These are phyloP conservation scores for Piprites chloris DNA, from an alignment of 2,113 vertebrate genomes.

Conservation along the genomic window DNA sequence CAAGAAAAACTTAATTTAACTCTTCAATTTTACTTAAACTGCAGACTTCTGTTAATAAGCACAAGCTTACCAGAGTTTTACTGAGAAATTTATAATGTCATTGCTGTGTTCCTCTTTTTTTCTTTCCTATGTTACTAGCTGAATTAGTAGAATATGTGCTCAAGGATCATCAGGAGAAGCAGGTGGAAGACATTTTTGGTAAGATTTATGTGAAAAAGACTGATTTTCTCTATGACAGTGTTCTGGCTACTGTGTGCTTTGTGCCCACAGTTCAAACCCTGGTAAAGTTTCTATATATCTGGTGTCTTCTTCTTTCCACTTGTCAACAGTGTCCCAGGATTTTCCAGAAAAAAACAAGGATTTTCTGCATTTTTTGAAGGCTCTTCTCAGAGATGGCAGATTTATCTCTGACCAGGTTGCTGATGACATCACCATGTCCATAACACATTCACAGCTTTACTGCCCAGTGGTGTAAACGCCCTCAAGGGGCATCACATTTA, in stretches of 20 bases:
- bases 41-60: neutral
- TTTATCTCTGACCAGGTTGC: neutral
- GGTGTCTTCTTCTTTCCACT: neutral
- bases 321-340: neutral
- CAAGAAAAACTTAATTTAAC: constrained; percentile 42
- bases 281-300: neutral
- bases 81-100: neutral
- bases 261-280: neutral
- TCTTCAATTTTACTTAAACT: neutral
- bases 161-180: constrained; percentile 68
- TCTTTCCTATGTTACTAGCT: constrained; percentile 43
- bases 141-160: constrained; percentile 75
- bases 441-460: neutral
- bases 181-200: constrained; percentile 71
- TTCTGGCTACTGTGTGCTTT: neutral
- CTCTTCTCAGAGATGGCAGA: neutral
- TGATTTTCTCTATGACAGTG: neutral
- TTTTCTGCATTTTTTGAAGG: neutral
- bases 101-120: neutral
- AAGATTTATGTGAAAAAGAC: constrained; percentile 10
- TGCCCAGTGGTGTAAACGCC: neutral
- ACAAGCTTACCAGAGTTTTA: neutral
- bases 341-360: neutral
- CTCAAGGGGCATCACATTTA: neutral
- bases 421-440: neutral